Evolutionary conservation across 1,140 invertebrate genomes (phyloP), one percentile per base, ranked within the genome.

Genomic region (Popillia japonica): DNA sequence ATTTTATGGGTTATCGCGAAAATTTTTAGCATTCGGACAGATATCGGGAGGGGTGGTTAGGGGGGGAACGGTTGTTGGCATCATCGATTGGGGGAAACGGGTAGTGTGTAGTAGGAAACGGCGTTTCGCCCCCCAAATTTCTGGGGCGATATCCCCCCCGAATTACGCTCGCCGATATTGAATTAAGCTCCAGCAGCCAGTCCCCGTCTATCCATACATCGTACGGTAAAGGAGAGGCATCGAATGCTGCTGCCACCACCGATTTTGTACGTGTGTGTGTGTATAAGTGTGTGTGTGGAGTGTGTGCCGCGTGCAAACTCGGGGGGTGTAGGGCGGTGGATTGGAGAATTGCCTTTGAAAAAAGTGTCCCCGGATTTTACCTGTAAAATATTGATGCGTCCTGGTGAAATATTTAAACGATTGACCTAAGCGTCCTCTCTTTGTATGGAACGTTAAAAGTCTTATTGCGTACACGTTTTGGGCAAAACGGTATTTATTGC

Each of bases 1-100:
- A 76, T 76, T 76, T 76, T 76, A 76, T 27, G 74, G 40, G 44
- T 76, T 76, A 48, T 76, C 44, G 74, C 44, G 22, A 41, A 41
- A 41, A 41, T 74, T 74, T 74, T 74, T 44, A 44, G 41, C 72
- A 20, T 44, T 74, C 72, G 34, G 27, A 10, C 40, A 17, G 44
- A 48, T 14, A 10, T 68, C 20, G 61, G 10, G 44, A 23, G 61
- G 61, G 61, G 4, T n/a, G n/a, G n/a, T n/a, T n/a, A 10, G 6
- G 3, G 20, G 6, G 22, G 20, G 11, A 22, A 20, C 22, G 59
- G 17, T 61, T 9, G 59, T 48, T 48, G n/a, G 44, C 10, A 48
- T 14, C 27, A 48, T 48, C 44, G 44, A 48, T 48, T 14, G 44
- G n/a, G 44, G 1, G 44, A 17, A 17, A 17, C 10, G n/a, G n/a